Percentiles rank a stretch among this genome's conserved stretches.
Conservation (phyloP, 2,888 invertebrate genomes). For the Miltochrista miniata region DNA sequence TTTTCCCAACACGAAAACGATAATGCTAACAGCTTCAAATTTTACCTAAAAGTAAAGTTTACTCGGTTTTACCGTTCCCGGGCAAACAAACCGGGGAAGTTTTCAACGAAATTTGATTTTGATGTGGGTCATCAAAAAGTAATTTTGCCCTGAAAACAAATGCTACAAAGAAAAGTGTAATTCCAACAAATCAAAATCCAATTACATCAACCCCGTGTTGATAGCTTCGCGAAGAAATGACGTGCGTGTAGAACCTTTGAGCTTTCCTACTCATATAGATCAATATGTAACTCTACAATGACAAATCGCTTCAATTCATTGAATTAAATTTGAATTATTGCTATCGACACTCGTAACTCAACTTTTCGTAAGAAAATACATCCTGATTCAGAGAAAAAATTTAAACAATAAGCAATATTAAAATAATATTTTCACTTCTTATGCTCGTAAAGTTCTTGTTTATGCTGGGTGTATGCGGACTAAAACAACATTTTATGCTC, state of each 20-base stretch:
- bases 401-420: no score
- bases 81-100: conserved; percentile 25
- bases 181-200: conserved; percentile 79
- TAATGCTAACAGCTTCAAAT: conserved; percentile 35
- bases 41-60: conserved; percentile 30
- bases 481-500: no score
- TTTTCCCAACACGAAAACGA: conserved; percentile 33
- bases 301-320: no score
- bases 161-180: conserved; percentile 71
- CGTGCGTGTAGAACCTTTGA: conserved; percentile 6
- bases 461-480: no score
- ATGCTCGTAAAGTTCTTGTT: no score
- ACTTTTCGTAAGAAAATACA: no score
- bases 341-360: no score
- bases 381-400: no score
- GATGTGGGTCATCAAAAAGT: conserved; percentile 77
- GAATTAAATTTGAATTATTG: no score
- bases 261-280: conserved; percentile 31
- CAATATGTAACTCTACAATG: no score
- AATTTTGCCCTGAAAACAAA: conserved; percentile 72
- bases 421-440: no score
- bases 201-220: conserved; percentile 67
- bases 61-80: conserved; percentile 13
- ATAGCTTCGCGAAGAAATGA: conserved; percentile 56
- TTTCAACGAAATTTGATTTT: conserved; percentile 65